Conservation (phyloP, 1,140 invertebrate species). For the Polypedilum pembai region DNA sequence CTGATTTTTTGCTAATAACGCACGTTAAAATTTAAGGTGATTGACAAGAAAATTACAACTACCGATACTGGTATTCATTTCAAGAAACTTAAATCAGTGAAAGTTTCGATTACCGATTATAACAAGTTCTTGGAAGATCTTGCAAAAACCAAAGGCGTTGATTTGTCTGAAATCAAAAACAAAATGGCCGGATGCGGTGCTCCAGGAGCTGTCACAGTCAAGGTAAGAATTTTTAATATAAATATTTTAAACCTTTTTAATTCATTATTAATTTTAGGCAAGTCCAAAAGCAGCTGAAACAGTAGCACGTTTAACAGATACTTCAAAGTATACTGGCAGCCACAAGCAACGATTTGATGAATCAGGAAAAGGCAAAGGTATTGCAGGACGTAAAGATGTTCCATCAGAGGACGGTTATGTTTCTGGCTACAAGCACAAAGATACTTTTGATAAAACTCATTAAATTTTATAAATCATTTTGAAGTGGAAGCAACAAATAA, state of each 20-base stretch:
- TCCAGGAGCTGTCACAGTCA: slow-evolving; percentile 53
- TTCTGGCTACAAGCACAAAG: slow-evolving; percentile 80
- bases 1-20: not conserved
- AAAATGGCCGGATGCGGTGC: slow-evolving; percentile 70
- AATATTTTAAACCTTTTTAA: slow-evolving; percentile 21
- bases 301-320: slow-evolving; percentile 81
- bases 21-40: slow-evolving; percentile 52
- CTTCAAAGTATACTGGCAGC: slow-evolving; percentile 83
- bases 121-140: slow-evolving; percentile 74
- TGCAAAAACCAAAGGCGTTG: slow-evolving; percentile 70
- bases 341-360: slow-evolving; percentile 84
- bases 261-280: slow-evolving; percentile 43
- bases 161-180: slow-evolving; percentile 63
- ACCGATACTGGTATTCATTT: slow-evolving; percentile 84
- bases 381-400: slow-evolving; percentile 73
- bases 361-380: slow-evolving; percentile 79
- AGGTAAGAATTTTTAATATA: slow-evolving; percentile 40
- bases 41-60: slow-evolving; percentile 83
- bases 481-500: not conserved
- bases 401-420: slow-evolving; percentile 77
- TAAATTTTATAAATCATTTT: slow-evolving; percentile 36
- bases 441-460: slow-evolving; percentile 57
- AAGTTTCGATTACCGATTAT: slow-evolving; percentile 65
- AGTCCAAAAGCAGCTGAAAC: slow-evolving; percentile 58
- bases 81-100: slow-evolving; percentile 75